A percentile compares a stretch with the other conserved stretches of the same genome.
These are phyloP conservation scores for Ambastaia sidthimunki DNA, from an alignment of 2,797 vertebrate species.

Conservation along the genomic window DNA sequence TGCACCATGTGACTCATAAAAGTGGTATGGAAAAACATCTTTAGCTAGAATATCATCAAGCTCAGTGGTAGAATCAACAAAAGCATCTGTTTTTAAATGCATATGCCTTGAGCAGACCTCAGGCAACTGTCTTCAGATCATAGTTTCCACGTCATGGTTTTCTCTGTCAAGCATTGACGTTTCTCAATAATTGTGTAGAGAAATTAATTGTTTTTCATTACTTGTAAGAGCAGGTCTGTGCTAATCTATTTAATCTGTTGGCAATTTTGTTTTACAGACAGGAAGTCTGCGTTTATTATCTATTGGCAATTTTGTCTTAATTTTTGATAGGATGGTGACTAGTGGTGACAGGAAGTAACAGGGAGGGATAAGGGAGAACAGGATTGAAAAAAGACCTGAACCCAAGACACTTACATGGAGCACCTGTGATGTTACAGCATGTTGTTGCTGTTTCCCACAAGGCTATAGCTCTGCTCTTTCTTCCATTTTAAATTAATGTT, in stretches of 20 bases:
- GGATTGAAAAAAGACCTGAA: too few relatives aligned
- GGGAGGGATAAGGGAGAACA: not conserved
- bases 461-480: too few relatives aligned
- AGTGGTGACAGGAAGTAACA: not conserved
- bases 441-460: too few relatives aligned
- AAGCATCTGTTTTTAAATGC: slow-evolving; percentile 25
- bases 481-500: too few relatives aligned
- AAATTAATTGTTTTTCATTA: not conserved
- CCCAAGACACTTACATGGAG: too few relatives aligned
- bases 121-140: slow-evolving; percentile 30
- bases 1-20: slow-evolving; percentile 1
- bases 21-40: not conserved
- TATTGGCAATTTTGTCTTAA: too few relatives aligned
- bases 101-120: slow-evolving; percentile 25
- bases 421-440: too few relatives aligned
- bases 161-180: not conserved
- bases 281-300: too few relatives aligned
- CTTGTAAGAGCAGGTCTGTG: too few relatives aligned
- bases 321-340: not conserved
- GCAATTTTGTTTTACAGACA: not conserved
- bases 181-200: slow-evolving; percentile 17
- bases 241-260: not conserved
- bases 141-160: not conserved
- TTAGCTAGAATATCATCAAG: not conserved
- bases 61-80: not conserved